phyloP scores from a whole-genome alignment of 1,140 invertebrate species.

The Diabrotica virgifera region DNA sequence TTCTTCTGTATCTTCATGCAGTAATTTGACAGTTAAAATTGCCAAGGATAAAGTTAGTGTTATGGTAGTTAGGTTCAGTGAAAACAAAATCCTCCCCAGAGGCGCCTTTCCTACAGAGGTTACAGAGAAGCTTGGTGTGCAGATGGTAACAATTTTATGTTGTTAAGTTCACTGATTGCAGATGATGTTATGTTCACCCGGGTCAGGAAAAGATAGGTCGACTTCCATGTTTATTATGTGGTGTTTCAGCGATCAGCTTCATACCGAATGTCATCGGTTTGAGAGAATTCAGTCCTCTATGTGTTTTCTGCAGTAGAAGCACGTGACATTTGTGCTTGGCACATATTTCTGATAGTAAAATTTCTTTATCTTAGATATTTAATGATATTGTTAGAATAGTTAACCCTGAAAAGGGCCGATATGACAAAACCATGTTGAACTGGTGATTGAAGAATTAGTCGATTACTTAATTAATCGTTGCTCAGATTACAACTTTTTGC shows the following conservation, averaged over 20 bases:
- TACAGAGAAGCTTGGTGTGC: not conserved
- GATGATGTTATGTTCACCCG: not conserved
- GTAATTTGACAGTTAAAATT: too few relatives aligned
- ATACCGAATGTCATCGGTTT: not conserved
- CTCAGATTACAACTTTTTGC: too few relatives aligned
- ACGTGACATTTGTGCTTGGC: too few relatives aligned
- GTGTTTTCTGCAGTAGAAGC: too few relatives aligned
- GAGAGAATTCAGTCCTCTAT: not conserved
- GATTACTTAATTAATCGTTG: too few relatives aligned
- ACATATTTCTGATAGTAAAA: too few relatives aligned
- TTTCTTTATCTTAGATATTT: too few relatives aligned
- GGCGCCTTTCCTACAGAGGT: constrained; percentile 5
- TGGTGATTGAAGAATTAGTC: too few relatives aligned
- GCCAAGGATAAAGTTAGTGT: too few relatives aligned
- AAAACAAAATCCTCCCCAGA: not conserved
- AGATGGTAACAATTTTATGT: not conserved
- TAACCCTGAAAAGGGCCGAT: too few relatives aligned
- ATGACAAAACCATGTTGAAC: too few relatives aligned
- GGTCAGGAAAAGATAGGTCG: not conserved
- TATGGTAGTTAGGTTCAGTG: not conserved
- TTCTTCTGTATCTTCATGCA: constrained; percentile 17
- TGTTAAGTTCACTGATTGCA: not conserved
- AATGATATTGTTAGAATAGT: too few relatives aligned
- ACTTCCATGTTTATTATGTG: constrained; percentile 15
- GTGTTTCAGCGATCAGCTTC: constrained; percentile 4